Evolutionary conservation across 2,797 vertebrate genomes (phyloP).

Genomic region (Spatula clypeata): DNA sequence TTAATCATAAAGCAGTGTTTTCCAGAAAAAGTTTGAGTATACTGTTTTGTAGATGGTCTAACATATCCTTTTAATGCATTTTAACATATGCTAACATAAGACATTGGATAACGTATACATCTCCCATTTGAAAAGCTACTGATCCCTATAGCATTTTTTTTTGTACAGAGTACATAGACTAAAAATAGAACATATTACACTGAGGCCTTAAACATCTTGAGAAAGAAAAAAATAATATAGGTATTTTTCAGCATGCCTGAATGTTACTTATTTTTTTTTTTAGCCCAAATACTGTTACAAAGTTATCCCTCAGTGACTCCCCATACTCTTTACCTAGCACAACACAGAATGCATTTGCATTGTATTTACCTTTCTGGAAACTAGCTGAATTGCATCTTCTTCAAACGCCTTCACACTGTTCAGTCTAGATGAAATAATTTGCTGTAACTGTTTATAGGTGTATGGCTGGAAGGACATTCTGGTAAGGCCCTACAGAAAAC

Average conservation of each 20-base stretch:
- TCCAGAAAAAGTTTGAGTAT: background rate
- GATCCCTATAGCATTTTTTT: background rate
- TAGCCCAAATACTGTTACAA: too few species aligned
- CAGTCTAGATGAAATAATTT: conserved; percentile 92
- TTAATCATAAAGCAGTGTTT: background rate
- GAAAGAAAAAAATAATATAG: background rate
- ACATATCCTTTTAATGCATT: background rate
- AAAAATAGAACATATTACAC: background rate
- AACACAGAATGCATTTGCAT: background rate
- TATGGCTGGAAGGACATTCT: conserved; percentile 98
- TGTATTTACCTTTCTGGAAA: conserved; percentile 91
- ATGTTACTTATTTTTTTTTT: too few species aligned
- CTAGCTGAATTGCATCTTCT: conserved; percentile 94
- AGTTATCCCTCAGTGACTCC: background rate
- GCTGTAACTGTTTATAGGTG: conserved; percentile 93
- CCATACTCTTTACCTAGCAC: rapidly evolving
- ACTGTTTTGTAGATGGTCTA: background rate
- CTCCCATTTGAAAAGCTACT: background rate
- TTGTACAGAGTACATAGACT: background rate
- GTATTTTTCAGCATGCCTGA: background rate
- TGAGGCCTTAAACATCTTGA: background rate
- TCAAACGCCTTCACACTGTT: conserved; percentile 92
- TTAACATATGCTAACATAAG: background rate
- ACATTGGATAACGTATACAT: background rate
- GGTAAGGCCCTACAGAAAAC: conserved; percentile 90